Evolutionary conservation across 2,888 invertebrate species (phyloP).

Genomic region (Drosophila atripex): DNA sequence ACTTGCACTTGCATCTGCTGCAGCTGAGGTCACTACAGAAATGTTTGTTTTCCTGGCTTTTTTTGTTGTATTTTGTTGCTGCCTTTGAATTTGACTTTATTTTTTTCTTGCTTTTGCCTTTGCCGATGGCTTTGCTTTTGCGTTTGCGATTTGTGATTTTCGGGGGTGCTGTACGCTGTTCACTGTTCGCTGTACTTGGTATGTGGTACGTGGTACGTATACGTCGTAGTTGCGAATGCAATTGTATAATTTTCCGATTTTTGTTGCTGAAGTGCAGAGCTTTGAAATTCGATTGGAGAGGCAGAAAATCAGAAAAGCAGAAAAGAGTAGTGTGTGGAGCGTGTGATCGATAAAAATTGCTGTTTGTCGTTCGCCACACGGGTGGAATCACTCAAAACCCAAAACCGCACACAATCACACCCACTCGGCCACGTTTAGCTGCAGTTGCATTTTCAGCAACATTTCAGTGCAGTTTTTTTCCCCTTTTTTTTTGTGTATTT

Average conservation of each 20-base stretch:
- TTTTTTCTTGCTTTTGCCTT: conserved; percentile 16
- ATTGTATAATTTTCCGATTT: conserved; percentile 64
- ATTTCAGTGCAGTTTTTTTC: neutral
- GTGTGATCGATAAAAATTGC: conserved; percentile 38
- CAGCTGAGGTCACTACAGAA: conserved; percentile 38
- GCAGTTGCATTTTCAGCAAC: conserved; percentile 35
- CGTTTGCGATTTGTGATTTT: conserved; percentile 52
- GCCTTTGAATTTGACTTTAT: conserved; percentile 16
- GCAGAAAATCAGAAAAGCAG: neutral
- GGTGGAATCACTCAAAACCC: conserved; percentile 6
- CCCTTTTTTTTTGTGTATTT: conserved; percentile 2
- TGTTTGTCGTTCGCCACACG: neutral
- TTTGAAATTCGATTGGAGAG: conserved; percentile 55
- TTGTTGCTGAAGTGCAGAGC: conserved; percentile 40
- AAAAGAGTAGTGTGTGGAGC: conserved; percentile 16
- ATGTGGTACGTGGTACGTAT: conserved; percentile 34
- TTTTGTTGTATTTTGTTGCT: conserved; percentile 5
- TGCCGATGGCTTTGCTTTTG: conserved; percentile 31
- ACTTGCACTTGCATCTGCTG: conserved; percentile 40
- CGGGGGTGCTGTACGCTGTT: conserved; percentile 70
- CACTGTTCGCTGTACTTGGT: no score
- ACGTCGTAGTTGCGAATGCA: conserved; percentile 58
- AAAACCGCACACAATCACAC: conserved; percentile 9
- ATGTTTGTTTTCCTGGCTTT: conserved; percentile 38
- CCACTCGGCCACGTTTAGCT: conserved; percentile 29